Base-by-base conservation (phyloP, 2,113 vertebrate genomes). In the Pteropus alecto region DNA sequence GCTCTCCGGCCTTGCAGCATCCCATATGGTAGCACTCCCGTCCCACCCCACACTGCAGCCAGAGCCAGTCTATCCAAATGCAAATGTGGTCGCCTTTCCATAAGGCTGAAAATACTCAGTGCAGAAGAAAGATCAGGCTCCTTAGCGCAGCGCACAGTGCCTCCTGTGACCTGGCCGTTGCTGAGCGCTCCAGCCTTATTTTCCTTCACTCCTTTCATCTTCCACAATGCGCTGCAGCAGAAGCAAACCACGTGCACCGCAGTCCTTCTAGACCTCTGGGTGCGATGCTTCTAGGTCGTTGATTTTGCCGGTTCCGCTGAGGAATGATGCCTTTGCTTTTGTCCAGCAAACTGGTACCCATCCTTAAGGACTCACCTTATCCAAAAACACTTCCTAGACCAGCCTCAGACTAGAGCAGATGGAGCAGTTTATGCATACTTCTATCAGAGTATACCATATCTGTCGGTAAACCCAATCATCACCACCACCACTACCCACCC, bases 41-140 rank as follows among this genome's bases (percentile, higher is more conserved):
- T 18, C 77, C 73, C 14, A 3, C 35, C 41, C 48, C 21, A 33
- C 8, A 0, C 76, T 21, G 24, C 19, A 90, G 67, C 85, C 54
- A 73, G 48, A 77, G 33, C 1, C 16, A 96, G 85, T 33, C 81
- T 90, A 33, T 46, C 65, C 77, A 77, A 58, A 73, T 26, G 33
- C 77, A 92, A 38, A 90, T 6, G 21, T 0, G 56, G 79, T 46
- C n/a, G 19, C 71, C 28, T 85, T 54, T 90, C 81, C 85, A 7
- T 0, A 61, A 68, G 38, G 48, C 26, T 33, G 38, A 79, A 61
- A 13, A 16, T 74, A 76, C 76, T 63, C 77, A 26, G 1, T 5
- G 43, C 14, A 46, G 78, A 58, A 51, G 26, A 43, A 30, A 38
- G 7, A 15, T 60, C 22, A 7, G 43, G 9, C 38, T 82, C 77